These are phyloP conservation scores for Rhagoletis pomonella DNA, from an alignment of 1,140 invertebrate genomes.

Conservation along the genomic window DNA sequence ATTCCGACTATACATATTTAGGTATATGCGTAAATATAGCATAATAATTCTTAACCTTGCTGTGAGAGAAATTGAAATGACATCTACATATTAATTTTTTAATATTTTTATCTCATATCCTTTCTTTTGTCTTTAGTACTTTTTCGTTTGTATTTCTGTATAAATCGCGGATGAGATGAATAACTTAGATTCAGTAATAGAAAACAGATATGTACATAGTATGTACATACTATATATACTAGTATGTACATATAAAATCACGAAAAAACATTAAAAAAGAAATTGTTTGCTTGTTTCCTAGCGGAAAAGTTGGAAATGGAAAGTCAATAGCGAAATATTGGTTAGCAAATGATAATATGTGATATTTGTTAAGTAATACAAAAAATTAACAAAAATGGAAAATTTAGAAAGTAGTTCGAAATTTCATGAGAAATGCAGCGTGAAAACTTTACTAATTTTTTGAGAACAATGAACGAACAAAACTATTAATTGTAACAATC, in stretches of 20 bases:
- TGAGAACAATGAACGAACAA: background rate
- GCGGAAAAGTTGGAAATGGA: background rate
- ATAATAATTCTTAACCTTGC: too few species aligned
- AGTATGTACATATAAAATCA: background rate
- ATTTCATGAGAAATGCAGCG: conserved; percentile 14
- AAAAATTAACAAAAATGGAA: background rate
- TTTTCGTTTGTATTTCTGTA: background rate
- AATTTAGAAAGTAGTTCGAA: conserved; percentile 39
- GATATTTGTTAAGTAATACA: conserved; percentile 12
- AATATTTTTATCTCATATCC: too few species aligned
- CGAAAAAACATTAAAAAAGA: background rate
- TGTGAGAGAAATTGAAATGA: too few species aligned
- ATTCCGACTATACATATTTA: too few species aligned
- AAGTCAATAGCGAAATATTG: background rate
- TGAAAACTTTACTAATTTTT: background rate
- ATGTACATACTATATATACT: too few species aligned
- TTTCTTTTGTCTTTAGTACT: too few species aligned
- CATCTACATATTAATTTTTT: too few species aligned
- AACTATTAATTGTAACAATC: conserved; percentile 1
- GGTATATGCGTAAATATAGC: too few species aligned
- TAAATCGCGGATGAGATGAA: conserved; percentile 33
- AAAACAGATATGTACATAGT: background rate
- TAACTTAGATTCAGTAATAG: conserved; percentile 18
- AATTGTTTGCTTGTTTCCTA: background rate
- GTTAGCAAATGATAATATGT: background rate